These are phyloP conservation scores for Monomorium pharaonis DNA, from an alignment of 1,140 invertebrate genomes.

Conservation along the genomic window DNA sequence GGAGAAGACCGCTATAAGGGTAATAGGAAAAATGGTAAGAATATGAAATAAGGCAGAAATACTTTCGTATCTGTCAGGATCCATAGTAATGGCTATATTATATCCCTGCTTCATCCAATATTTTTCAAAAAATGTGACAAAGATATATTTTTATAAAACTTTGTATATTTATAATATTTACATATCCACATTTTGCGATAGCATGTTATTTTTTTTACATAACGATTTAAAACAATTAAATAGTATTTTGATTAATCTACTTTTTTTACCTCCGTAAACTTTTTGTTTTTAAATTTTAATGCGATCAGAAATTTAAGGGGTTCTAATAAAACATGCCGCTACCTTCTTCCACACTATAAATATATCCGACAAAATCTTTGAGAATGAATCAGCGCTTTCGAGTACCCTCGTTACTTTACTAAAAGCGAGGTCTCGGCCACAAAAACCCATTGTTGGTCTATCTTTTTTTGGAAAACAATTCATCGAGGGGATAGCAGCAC, in stretches of 20 bases:
- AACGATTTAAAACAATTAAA: background rate
- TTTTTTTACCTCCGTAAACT: background rate
- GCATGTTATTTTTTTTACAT: background rate
- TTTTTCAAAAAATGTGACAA: background rate
- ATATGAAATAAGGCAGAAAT: background rate
- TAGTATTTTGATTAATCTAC: background rate
- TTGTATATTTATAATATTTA: background rate
- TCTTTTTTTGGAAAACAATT: background rate
- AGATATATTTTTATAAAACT: background rate
- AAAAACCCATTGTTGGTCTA: background rate
- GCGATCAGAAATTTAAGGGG: background rate
- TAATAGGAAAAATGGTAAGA: background rate
- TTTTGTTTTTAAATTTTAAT: background rate
- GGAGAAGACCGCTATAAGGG: background rate
- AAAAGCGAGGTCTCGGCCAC: background rate
- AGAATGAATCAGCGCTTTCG: constrained; percentile 23
- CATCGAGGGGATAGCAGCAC: background rate
- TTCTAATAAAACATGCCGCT: background rate
- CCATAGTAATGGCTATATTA: background rate
- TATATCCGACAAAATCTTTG: background rate
- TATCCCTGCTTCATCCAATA: background rate
- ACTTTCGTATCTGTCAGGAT: background rate
- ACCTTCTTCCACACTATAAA: background rate
- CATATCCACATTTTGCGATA: background rate
- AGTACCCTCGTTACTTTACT: constrained; percentile 10